Percentiles rank a stretch among this genome's conserved stretches.
These are phyloP conservation scores for Lutraria rhynchaena DNA, from an alignment of 1,140 invertebrate genomes.

Conservation along the genomic window DNA sequence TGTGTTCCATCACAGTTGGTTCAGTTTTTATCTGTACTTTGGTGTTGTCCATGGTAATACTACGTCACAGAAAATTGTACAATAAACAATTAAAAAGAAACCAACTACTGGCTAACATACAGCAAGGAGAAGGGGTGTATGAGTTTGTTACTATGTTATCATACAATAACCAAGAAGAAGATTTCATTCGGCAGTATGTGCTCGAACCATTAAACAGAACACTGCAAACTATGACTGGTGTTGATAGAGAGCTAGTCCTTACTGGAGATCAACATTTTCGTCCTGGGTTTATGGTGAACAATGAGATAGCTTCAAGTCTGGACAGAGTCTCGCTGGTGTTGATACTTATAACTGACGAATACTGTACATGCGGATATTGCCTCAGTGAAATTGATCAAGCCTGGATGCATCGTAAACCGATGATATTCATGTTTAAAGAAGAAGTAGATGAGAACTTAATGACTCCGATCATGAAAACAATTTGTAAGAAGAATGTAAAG, in stretches of 20 bases:
- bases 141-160: constrained; percentile 3
- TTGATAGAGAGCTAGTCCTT: background rate
- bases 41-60: background rate
- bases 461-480: background rate
- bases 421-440: background rate
- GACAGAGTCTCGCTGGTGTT: background rate
- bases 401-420: background rate
- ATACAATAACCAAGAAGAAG: constrained; percentile 5
- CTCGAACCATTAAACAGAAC: background rate
- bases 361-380: background rate
- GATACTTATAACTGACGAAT: constrained; percentile 1
- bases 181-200: background rate
- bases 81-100: background rate
- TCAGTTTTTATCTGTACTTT: background rate
- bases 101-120: background rate
- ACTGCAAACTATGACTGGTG: background rate
- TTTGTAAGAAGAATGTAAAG: background rate
- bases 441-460: background rate
- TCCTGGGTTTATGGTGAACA: background rate
- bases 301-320: background rate
- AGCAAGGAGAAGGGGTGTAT: background rate
- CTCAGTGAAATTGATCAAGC: constrained; percentile 8
- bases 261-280: constrained; percentile 23
- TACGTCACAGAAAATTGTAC: background rate
- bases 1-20: background rate